Evolutionary conservation across 2,113 vertebrate genomes (phyloP).

Genomic region (Phoenicopterus ruber): DNA sequence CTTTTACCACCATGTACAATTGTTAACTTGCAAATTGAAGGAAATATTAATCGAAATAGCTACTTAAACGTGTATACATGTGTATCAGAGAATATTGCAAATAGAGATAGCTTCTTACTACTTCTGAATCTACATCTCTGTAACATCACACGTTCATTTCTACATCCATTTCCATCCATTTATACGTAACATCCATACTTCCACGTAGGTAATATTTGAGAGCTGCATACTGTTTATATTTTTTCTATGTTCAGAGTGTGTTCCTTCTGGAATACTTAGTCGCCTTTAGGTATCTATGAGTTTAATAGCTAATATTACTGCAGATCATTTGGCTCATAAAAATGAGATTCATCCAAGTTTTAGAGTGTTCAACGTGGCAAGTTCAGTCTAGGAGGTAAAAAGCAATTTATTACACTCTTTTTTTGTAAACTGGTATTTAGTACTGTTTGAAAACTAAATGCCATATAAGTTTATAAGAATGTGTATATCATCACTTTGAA

Average conservation of each 20-base stretch:
- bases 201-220: neutral
- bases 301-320: neutral
- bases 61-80: neutral
- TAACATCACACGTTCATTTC: neutral
- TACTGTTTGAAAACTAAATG: neutral
- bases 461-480: neutral
- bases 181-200: neutral
- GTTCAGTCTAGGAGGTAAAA: neutral
- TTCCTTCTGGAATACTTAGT: neutral
- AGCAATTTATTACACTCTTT: neutral
- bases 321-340: neutral
- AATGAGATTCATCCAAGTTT: neutral
- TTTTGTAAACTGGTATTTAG: neutral
- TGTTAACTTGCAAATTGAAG: neutral
- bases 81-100: neutral
- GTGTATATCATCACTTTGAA: neutral
- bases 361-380: neutral
- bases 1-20: neutral
- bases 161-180: neutral
- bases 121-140: neutral
- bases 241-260: neutral
- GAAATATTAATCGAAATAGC: neutral
- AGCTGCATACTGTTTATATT: accelerated
- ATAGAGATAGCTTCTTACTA: neutral
- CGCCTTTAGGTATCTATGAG: neutral